Evolutionary conservation across 2,797 vertebrate genomes (phyloP).

Genomic region (Mormyrops attenuatus): DNA sequence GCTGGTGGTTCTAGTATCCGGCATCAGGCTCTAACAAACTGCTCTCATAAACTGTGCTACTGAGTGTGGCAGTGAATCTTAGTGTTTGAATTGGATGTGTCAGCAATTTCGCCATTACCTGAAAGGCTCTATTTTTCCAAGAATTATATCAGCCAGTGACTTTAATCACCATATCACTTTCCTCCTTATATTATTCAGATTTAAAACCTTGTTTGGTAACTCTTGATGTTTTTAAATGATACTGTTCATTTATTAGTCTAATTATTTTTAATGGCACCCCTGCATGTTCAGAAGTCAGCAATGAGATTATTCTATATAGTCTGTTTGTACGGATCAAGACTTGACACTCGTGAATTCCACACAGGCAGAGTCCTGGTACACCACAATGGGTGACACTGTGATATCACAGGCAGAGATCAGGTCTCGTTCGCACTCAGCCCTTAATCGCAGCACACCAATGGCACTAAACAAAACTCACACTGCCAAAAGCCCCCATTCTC

Average conservation of each 20-base stretch:
- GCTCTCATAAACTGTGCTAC: background rate
- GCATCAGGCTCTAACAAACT: background rate
- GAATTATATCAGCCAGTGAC: background rate
- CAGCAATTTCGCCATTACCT: background rate
- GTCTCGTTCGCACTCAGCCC: background rate
- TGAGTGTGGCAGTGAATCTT: background rate
- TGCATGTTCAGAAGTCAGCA: background rate
- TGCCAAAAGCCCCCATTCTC: constrained; percentile 31
- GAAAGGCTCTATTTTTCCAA: background rate
- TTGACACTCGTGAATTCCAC: background rate
- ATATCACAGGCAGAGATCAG: background rate
- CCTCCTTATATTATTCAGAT: background rate
- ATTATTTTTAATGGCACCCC: background rate
- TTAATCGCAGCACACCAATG: background rate
- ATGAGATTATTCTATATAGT: background rate
- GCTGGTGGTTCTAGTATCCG: background rate
- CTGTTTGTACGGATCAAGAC: background rate
- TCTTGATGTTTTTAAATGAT: background rate
- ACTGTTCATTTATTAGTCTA: background rate
- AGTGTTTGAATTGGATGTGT: background rate
- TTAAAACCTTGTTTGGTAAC: background rate
- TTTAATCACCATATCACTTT: background rate
- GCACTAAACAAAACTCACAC: background rate
- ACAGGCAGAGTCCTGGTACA: background rate
- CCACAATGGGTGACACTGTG: background rate